Evolutionary conservation across 2,797 vertebrate genomes (phyloP).

Genomic region (Ciconia nigra): DNA sequence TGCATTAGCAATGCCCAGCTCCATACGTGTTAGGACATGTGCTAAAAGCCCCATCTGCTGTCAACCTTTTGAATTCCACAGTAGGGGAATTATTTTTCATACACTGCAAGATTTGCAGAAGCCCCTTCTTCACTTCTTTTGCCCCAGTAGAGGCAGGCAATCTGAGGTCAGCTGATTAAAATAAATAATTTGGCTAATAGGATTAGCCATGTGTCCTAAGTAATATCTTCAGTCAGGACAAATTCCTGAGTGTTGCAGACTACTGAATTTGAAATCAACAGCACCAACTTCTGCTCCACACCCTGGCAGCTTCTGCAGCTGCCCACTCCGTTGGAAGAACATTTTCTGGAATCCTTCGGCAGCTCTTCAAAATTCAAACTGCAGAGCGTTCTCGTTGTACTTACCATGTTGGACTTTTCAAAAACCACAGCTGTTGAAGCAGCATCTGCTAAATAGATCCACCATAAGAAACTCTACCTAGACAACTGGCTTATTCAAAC

Average conservation of each 20-base stretch:
- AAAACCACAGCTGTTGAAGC: not conserved
- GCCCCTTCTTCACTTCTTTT: not conserved
- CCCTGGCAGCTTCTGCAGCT: not conserved
- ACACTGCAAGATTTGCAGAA: not conserved
- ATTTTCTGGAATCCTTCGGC: not conserved
- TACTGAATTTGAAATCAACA: not conserved
- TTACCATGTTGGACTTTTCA: not conserved
- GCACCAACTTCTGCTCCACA: not conserved
- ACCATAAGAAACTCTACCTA: not conserved
- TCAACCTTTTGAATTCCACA: not conserved
- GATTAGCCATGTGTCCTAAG: not conserved
- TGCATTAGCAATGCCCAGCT: not conserved
- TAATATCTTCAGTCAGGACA: not conserved
- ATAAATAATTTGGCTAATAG: not conserved
- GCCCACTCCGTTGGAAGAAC: not conserved
- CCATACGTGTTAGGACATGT: not conserved
- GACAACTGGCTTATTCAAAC: not conserved
- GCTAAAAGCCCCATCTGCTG: not conserved
- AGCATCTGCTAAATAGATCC: not conserved
- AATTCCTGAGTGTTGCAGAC: not conserved
- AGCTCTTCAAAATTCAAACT: not conserved
- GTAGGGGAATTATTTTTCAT: not conserved
- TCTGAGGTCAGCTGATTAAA: not conserved
- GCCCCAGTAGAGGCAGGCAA: not conserved
- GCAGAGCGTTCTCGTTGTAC: not conserved